Base-by-base conservation (phyloP, 2,888 invertebrate species). In the Venustoraphidia nigricollis region DNA sequence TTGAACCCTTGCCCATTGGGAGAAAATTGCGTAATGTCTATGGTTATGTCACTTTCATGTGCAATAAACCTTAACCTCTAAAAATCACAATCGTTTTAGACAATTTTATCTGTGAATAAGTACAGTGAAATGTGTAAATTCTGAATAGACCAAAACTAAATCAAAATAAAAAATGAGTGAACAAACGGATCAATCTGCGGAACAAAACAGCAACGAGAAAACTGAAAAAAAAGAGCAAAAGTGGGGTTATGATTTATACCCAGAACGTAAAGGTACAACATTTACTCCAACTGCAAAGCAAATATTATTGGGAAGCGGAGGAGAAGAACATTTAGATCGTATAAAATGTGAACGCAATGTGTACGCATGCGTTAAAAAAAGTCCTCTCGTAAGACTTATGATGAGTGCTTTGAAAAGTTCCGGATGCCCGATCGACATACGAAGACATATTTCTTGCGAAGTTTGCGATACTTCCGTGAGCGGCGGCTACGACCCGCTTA, bases 391-490 rank as follows among this genome's bases (percentile, higher is more conserved):
- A 0, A 87, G 85, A 66, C 64, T 91, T 14, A 83, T 93, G 86
- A 73, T 90, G 75, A 81, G 79, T 46, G 92, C 92, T 10, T 66
- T 93, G 9, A 86, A 81, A 61, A 75, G 77, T 58, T 78, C 84
- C 52, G 88, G 88, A 59, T 89, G 88, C 66, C 77, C 82, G 35
- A 68, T 95, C 49, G 87, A 94, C 61, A 74, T 93, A 34, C 69
- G 86, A 40, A 76, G 95, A 50, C 94, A 96, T 62, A 81, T 95
- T 55, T 82, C 89, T 1, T 96, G 95, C 70, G 96, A 96, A 72
- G 79, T 83, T 14, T 96, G 96, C 67, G 81, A 83, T 59, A 67
- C 73, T 10, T 72, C 77, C 9, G 89, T 95, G 0, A 90, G 83
- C 58, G 95, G 95, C 34, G 95, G 95, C 11, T 96, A 89, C 66